phyloP scores from a whole-genome alignment of 2,888 invertebrate genomes.

The Polyommatus iphigenia region DNA sequence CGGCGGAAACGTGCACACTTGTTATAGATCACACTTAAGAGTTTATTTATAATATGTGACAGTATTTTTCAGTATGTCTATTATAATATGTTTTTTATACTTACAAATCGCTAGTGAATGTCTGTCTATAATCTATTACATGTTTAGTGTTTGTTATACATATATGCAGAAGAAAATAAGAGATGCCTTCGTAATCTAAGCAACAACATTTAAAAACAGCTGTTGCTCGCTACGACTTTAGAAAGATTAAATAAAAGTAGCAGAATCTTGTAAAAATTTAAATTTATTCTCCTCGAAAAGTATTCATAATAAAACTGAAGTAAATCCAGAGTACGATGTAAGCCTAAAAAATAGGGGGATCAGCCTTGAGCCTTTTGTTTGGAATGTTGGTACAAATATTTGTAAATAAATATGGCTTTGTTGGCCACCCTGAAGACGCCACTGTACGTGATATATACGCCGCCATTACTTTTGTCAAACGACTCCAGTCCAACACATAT shows the following conservation, averaged over 20 bases:
- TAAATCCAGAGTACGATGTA: not conserved
- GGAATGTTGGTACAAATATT: constrained; percentile 35
- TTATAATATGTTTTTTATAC: no score
- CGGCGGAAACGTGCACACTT: not conserved
- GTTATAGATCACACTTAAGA: not conserved
- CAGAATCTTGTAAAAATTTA: not conserved
- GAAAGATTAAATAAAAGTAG: no score
- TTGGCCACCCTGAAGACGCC: constrained; percentile 24
- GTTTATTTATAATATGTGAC: no score
- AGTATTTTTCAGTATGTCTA: no score
- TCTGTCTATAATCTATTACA: no score
- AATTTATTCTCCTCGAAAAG: not conserved
- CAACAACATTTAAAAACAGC: not conserved
- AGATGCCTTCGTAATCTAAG: not conserved
- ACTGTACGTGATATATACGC: constrained; percentile 31
- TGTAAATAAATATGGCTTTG: constrained; percentile 34
- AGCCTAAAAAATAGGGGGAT: constrained; percentile 32
- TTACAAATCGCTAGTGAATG: no score
- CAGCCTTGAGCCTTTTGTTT: constrained; percentile 31
- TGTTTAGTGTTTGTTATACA: not conserved
- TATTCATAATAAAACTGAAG: constrained; percentile 22
- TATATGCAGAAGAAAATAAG: not conserved
- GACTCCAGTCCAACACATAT: constrained; percentile 32
- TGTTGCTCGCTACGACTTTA: not conserved
- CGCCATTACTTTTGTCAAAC: constrained; percentile 34